These are phyloP conservation scores for Liopterus haemorrhoidalis DNA, from an alignment of 2,888 invertebrate genomes.

Conservation along the genomic window DNA sequence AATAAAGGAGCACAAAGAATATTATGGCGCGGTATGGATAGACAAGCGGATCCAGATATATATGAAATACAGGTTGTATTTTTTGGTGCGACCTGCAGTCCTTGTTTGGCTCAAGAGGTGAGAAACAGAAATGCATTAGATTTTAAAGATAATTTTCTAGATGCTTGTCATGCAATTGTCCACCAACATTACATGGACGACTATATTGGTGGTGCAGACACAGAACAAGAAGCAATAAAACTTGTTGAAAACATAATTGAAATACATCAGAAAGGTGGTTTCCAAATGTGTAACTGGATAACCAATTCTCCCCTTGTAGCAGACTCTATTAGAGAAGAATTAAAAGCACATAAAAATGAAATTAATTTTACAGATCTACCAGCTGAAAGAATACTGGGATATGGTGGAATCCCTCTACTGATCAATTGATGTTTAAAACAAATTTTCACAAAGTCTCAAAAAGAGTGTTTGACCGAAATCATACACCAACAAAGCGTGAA, in stretches of 20 bases:
- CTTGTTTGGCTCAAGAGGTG: slow-evolving; percentile 24
- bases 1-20: slow-evolving; percentile 35
- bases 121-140: slow-evolving; percentile 26
- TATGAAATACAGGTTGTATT: slow-evolving; percentile 26
- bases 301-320: slow-evolving; percentile 26
- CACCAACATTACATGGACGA: slow-evolving; percentile 31
- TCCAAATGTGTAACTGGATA: slow-evolving; percentile 30
- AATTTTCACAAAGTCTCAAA: slow-evolving; percentile 20
- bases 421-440: slow-evolving; percentile 9
- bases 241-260: neutral
- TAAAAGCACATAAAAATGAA: slow-evolving; percentile 7
- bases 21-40: slow-evolving; percentile 32
- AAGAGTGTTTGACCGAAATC: slow-evolving; percentile 14
- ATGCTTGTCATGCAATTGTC: slow-evolving; percentile 19
- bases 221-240: slow-evolving; percentile 25
- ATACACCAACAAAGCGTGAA: slow-evolving; percentile 24
- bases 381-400: slow-evolving; percentile 17
- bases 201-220: slow-evolving; percentile 24
- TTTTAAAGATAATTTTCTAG: slow-evolving; percentile 17
- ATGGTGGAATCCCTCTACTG: slow-evolving; percentile 18
- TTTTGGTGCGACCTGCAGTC: slow-evolving; percentile 26
- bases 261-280: slow-evolving; percentile 15
- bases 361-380: neutral
- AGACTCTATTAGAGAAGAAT: slow-evolving; percentile 2
- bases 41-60: slow-evolving; percentile 14